phyloP scores from a whole-genome alignment of 2,888 invertebrate genomes.

The Ametastegia equiseti region DNA sequence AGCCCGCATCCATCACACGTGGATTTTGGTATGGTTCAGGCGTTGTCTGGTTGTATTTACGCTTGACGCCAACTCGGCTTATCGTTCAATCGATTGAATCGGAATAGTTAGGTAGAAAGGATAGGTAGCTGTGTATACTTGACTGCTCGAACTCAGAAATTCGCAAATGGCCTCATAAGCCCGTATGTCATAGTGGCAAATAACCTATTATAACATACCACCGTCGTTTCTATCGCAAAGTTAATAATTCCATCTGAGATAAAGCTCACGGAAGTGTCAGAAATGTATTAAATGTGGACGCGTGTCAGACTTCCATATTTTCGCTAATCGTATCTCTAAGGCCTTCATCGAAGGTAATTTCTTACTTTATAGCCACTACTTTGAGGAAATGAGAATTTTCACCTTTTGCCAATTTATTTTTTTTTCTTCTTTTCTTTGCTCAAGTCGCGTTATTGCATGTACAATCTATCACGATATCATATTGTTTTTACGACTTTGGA shows the following conservation, averaged over 20 bases:
- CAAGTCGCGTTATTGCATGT: neutral
- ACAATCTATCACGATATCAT: neutral
- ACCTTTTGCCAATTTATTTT: neutral
- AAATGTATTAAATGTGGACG: neutral
- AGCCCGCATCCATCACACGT: constrained; percentile 41
- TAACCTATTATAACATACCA: neutral
- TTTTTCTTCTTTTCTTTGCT: no score
- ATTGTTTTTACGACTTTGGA: constrained; percentile 11
- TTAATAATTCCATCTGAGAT: neutral
- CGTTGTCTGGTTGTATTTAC: neutral
- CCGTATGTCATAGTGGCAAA: neutral
- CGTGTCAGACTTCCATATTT: neutral
- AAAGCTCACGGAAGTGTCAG: neutral
- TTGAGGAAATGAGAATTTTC: neutral
- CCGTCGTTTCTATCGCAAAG: neutral
- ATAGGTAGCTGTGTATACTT: neutral
- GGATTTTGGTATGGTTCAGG: constrained; percentile 20
- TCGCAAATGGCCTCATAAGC: neutral
- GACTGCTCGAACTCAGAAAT: neutral
- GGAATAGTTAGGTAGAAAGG: neutral
- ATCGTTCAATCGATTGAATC: constrained; percentile 34
- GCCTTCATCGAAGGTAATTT: constrained; percentile 14
- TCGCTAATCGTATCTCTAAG: neutral
- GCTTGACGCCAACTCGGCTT: constrained; percentile 46
- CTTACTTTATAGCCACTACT: neutral